These are phyloP conservation scores for Petrocephalus zakoni DNA, from an alignment of 2,113 vertebrate species.

Conservation along the genomic window DNA sequence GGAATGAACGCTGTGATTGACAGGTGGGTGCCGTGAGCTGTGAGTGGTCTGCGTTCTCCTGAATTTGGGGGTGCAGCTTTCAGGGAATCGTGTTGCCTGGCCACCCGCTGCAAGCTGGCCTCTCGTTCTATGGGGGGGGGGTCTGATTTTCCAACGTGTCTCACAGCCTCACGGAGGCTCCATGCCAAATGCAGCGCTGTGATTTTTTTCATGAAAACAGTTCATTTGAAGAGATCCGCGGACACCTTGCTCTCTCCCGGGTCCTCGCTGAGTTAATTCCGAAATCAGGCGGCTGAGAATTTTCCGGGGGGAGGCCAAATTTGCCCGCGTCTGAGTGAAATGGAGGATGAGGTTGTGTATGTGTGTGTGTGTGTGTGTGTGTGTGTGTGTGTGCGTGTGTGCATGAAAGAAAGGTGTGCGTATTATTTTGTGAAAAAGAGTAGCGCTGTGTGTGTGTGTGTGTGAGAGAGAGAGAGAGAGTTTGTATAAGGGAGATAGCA, in stretches of 20 bases:
- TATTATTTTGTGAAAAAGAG: not conserved
- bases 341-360: not conserved
- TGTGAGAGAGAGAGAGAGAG: slow-evolving; percentile 8
- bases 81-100: not conserved
- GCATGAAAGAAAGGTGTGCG: not conserved
- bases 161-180: not conserved
- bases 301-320: not conserved
- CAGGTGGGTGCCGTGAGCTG: not conserved
- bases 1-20: not conserved
- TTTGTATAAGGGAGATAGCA: slow-evolving; percentile 10
- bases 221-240: slow-evolving; percentile 16
- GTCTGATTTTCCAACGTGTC: not conserved
- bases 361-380: not conserved
- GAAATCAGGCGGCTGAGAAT: not conserved
- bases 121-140: not conserved
- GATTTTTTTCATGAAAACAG: not conserved
- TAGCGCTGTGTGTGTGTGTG: not conserved
- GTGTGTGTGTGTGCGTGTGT: not conserved
- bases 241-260: not conserved
- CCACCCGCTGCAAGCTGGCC: not conserved
- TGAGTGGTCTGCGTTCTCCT: not conserved
- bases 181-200: not conserved
- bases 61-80: not conserved
- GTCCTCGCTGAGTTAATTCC: slow-evolving; percentile 4
- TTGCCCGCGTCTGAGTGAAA: slow-evolving; percentile 14